Base-by-base conservation (phyloP, 2,888 invertebrate species). In the Hyles lineata region DNA sequence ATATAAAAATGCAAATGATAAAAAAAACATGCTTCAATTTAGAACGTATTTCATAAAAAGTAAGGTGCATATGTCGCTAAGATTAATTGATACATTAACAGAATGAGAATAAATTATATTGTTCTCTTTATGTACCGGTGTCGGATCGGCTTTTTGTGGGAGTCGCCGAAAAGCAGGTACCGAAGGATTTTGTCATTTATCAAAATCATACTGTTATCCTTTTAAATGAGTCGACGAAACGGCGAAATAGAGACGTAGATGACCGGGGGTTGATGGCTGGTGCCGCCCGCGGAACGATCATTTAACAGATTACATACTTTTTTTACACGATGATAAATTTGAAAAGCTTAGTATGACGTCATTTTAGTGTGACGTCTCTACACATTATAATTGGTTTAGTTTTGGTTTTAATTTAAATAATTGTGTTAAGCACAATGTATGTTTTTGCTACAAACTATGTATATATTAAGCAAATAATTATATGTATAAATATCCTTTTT, bases 61-160 rank as follows among this genome's bases (percentile, higher is more conserved):
- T 80, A 84, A 87, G 86, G 85, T 85, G 84, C 87, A 83, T 82
- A 88, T 84, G 88, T 83, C 88, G 82, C 79, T 77, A 87, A 88
- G 89, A 93, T 92, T 90, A 90, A 93, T 92, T 88, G 81, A 93
- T 91, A 92, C 88, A 91, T 93, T 92, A 90, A 90, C 86, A 90
- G 90, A 25, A 91, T 91, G 89, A 87, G 87, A 85, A 85, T 90
- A 85, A 80, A 87, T 88, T 86, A 86, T 80, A 87, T 87, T 83
- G 83, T 87, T 86, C 50, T 87, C 82, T 85, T 85, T 83, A 85
- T 81, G 82, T 84, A 82, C 80, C 79, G 78, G 82, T 75, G 77
- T 79, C 76, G 80, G 86, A 83, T 82, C 82, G 82, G 82, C 84
- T 88, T 91, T 91, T 91, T 90, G 89, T 89, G 83, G 88, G 88